phyloP scores from a whole-genome alignment of 2,888 invertebrate genomes.

The Trachelus troglodyta region DNA sequence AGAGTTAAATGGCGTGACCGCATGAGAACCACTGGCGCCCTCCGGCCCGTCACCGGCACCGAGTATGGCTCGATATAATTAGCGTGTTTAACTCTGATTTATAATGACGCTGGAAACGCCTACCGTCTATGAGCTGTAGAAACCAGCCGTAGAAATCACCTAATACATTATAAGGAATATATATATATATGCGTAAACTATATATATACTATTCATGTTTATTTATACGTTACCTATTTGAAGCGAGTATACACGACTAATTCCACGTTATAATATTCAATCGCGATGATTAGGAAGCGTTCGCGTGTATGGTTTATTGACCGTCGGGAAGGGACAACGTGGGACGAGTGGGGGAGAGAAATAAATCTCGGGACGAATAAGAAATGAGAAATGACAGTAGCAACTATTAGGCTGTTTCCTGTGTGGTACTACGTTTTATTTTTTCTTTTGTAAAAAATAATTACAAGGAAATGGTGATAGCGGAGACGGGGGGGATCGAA shows the following conservation, averaged over 20 bases:
- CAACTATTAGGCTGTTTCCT: no score
- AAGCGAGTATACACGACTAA: conserved; percentile 19
- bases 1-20: neutral
- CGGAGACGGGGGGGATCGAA: rapidly evolving
- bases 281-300: conserved; percentile 15
- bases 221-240: neutral
- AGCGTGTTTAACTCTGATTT: conserved; percentile 61
- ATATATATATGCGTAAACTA: neutral
- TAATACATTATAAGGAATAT: neutral
- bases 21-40: conserved; percentile 39
- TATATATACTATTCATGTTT: neutral
- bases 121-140: conserved; percentile 47
- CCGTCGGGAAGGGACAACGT: no score
- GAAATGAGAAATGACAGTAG: neutral
- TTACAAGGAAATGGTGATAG: neutral
- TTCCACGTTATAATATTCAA: conserved; percentile 33
- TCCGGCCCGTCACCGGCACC: conserved; percentile 29
- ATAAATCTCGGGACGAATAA: neutral
- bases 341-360: no score
- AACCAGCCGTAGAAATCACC: neutral
- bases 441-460: neutral
- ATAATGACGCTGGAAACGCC: conserved; percentile 60
- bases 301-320: neutral
- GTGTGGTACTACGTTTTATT: no score
- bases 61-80: conserved; percentile 53